phyloP scores from a whole-genome alignment of 2,888 invertebrate genomes.

The Adelognathus sp. region DNA sequence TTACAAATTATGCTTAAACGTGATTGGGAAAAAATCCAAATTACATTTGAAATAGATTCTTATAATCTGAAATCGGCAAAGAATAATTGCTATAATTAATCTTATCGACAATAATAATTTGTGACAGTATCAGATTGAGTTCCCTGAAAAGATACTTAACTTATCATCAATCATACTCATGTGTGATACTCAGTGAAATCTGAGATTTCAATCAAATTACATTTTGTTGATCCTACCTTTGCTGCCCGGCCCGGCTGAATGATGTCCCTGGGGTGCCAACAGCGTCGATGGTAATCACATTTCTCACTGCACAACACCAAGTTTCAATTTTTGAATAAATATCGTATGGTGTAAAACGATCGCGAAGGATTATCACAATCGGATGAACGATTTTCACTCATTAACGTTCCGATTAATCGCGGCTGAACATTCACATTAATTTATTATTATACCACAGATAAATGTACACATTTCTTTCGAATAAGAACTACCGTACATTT shows the following conservation, averaged over 20 bases:
- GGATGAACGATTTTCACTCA: not conserved
- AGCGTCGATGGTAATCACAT: not conserved
- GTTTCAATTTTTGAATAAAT: not conserved
- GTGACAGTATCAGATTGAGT: no score
- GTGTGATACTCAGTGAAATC: no score
- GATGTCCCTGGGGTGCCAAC: not conserved
- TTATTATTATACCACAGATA: not conserved
- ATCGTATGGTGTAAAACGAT: not conserved
- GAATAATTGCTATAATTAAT: no score
- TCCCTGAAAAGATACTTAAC: no score
- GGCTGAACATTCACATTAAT: not conserved
- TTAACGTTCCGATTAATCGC: not conserved
- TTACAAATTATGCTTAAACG: no score
- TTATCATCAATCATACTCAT: no score
- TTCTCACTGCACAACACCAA: not conserved
- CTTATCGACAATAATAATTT: no score
- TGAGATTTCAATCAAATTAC: not conserved
- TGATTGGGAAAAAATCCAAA: no score
- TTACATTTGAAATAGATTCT: no score
- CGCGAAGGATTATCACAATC: not conserved
- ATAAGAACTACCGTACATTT: not conserved
- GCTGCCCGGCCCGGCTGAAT: not conserved
- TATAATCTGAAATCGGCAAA: no score
- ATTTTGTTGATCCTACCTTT: slow-evolving; percentile 7
- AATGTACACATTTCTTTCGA: not conserved